These are phyloP conservation scores for Labeo calbasu DNA, from an alignment of 2,797 vertebrate genomes.

Conservation along the genomic window DNA sequence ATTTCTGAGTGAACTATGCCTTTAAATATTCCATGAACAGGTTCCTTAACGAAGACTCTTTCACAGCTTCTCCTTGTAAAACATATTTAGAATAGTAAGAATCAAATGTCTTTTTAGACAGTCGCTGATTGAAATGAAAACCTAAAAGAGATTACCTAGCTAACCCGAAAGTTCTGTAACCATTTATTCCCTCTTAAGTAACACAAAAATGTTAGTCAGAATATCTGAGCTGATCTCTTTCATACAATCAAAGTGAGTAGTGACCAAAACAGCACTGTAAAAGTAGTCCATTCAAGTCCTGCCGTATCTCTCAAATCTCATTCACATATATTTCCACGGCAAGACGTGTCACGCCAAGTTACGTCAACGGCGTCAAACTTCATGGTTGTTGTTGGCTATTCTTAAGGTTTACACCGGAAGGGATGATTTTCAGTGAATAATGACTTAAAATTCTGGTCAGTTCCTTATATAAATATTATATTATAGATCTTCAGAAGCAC, in stretches of 20 bases:
- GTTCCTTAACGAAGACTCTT: background rate
- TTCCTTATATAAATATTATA: background rate
- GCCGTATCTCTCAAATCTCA: background rate
- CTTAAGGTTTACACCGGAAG: background rate
- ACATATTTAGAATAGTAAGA: background rate
- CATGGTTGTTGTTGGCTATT: background rate
- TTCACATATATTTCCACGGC: background rate
- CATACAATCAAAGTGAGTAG: too few species aligned
- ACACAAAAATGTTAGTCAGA: background rate
- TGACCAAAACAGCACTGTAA: background rate
- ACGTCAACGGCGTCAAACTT: background rate
- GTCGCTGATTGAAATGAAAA: background rate
- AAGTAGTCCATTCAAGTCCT: background rate
- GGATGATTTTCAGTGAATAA: background rate
- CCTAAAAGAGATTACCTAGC: background rate
- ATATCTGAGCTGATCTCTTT: background rate
- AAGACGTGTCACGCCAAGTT: background rate
- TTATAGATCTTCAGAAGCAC: background rate
- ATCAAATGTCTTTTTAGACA: background rate
- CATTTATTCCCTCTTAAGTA: background rate
- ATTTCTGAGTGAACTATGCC: background rate
- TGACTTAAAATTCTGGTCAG: background rate
- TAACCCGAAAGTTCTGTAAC: background rate
- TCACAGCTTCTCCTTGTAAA: background rate
- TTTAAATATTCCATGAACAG: background rate